A percentile compares a stretch with the other conserved stretches of the same genome.
Conservation (phyloP, 2,797 vertebrate genomes). For the Chanos chanos region DNA sequence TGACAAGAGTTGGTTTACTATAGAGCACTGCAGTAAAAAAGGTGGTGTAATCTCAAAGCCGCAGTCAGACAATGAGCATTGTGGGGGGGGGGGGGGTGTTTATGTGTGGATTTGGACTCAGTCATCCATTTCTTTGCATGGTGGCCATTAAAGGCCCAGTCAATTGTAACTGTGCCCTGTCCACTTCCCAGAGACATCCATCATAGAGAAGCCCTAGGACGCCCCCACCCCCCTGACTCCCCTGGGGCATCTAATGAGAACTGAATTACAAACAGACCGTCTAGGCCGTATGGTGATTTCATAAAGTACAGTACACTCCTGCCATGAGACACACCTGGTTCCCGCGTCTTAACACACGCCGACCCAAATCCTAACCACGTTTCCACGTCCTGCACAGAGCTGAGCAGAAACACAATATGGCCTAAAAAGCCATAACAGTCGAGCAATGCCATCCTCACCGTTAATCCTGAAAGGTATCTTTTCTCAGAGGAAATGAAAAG, state of each 20-base stretch:
- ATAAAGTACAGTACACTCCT: constrained; percentile 52
- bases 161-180: constrained; percentile 72
- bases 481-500: too few species aligned
- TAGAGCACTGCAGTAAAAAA: background rate
- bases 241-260: constrained; percentile 71
- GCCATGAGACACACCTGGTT: constrained; percentile 61
- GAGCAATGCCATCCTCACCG: too few species aligned
- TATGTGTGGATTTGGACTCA: constrained; percentile 31
- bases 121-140: constrained; percentile 63
- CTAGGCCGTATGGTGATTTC: constrained; percentile 72
- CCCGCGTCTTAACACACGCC: too few species aligned
- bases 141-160: constrained; percentile 63
- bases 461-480: too few species aligned
- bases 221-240: constrained; percentile 32
- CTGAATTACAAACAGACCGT: constrained; percentile 64
- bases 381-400: too few species aligned
- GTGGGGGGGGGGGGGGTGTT: constrained; percentile 24
- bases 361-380: too few species aligned
- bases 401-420: too few species aligned
- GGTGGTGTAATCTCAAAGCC: background rate
- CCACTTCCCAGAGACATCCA: constrained; percentile 78
- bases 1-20: background rate
- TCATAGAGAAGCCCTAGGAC: constrained; percentile 62
- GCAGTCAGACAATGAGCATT: background rate
- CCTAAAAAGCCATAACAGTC: too few species aligned